These are phyloP conservation scores for Cantharis nigra DNA, from an alignment of 2,888 invertebrate genomes.

Conservation along the genomic window DNA sequence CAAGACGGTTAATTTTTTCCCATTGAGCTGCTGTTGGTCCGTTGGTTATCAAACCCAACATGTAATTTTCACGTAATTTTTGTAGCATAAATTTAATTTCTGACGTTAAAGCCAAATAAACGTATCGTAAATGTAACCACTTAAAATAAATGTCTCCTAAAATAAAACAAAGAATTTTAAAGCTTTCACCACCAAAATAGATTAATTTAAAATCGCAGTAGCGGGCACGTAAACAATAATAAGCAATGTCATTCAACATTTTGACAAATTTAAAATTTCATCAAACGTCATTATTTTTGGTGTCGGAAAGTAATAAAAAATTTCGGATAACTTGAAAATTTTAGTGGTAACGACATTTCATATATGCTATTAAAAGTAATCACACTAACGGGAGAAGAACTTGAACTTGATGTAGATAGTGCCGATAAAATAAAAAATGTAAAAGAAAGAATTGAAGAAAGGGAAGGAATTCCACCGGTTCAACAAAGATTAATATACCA, in stretches of 20 bases:
- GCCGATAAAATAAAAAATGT: constrained; percentile 48
- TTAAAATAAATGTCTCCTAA: constrained; percentile 72
- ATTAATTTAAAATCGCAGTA: neutral
- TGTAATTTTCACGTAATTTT: constrained; percentile 73
- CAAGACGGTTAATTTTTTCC: constrained; percentile 80
- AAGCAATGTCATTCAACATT: neutral
- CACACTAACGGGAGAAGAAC: constrained; percentile 51
- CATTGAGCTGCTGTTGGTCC: constrained; percentile 86
- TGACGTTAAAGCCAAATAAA: constrained; percentile 70
- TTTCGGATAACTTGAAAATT: neutral
- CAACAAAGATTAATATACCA: constrained; percentile 52
- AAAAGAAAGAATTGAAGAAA: constrained; percentile 53
- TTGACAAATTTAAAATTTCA: neutral
- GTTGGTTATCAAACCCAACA: constrained; percentile 82
- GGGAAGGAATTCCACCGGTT: constrained; percentile 51
- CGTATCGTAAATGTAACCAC: constrained; percentile 81
- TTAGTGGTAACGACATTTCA: neutral
- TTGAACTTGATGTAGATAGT: constrained; percentile 49
- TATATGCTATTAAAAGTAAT: constrained; percentile 51
- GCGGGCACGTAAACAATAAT: neutral
- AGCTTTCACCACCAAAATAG: neutral
- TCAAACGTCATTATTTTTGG: neutral
- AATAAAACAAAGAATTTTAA: constrained; percentile 40
- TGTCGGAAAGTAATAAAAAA: neutral
- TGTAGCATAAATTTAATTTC: constrained; percentile 72